Evolutionary conservation across 2,797 vertebrate genomes (phyloP), one percentile per base, ranked within the genome.

Genomic region (Moxostoma hubbsi): DNA sequence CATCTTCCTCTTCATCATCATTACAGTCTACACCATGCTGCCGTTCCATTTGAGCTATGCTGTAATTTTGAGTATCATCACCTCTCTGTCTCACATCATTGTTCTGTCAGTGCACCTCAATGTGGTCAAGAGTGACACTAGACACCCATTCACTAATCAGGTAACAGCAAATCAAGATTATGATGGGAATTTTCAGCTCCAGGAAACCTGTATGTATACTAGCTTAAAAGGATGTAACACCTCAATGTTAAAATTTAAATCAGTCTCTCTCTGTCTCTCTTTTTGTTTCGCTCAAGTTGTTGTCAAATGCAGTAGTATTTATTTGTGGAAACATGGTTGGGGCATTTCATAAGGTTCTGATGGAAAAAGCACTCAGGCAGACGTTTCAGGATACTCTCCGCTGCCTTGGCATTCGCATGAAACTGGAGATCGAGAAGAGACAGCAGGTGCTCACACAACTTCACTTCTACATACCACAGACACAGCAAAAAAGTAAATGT

Each of bases 1-100:
- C 15, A 97, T 97, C 89, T 98, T 99, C 89, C 94, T 98, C 64
- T 99, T 98, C 86, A 90, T 98, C 82, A 95, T 98, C 89, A 98
- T 99, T 85, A 96, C 95, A 0, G 95, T 95, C 69, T 98, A 97
- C 86, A 98, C 96, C 13, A 95, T 99, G 93, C 90, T 99, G 80
- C 97, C 97, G 2, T 96, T 98, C 90, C 94, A 95, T 88, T 91
- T 94, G 91, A 89, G 87, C 90, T 94, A 93, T 0, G 97, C 97
- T 4, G 83, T 97, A 43, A 86, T 90, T 7, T 86, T 96, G 77
- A 96, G 96, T 0, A 15, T 93, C 43, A 15, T 96, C 88, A 94
- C 96, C 71, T 95, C 94, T 1, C 45, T 95, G 70, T 98, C 96
- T 50, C 95, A 99, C 89, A 92, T 98, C 82, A 69, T 96, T 15